Percentiles rank a stretch among this genome's conserved stretches.
phyloP scores from a whole-genome alignment of 2,888 invertebrate species.

The Atrina japonica region DNA sequence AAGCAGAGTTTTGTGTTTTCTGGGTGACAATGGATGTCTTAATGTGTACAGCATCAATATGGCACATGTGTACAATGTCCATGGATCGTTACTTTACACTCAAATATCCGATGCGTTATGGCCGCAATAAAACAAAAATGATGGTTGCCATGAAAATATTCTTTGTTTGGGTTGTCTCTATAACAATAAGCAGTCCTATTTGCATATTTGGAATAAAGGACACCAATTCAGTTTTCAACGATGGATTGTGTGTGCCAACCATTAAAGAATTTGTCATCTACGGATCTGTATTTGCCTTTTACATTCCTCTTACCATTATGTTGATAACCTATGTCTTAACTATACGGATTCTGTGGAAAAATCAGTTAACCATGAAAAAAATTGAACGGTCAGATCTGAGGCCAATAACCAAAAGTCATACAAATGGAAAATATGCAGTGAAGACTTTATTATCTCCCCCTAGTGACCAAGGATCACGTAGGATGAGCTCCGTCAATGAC shows the following conservation, averaged over 20 bases:
- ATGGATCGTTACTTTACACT: constrained; percentile 90
- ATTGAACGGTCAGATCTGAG: constrained; percentile 63
- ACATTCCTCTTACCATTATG: constrained; percentile 97
- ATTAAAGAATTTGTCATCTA: constrained; percentile 84
- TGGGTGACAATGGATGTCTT: constrained; percentile 84
- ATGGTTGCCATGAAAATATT: constrained; percentile 88
- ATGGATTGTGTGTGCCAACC: constrained; percentile 71
- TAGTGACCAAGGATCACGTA: constrained; percentile 49
- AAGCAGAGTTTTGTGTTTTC: constrained; percentile 88
- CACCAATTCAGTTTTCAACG: constrained; percentile 67
- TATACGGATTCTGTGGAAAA: constrained; percentile 91
- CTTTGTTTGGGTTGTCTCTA: constrained; percentile 95
- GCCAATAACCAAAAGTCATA: constrained; percentile 43
- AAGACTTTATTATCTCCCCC: constrained; percentile 56
- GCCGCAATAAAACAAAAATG: constrained; percentile 78
- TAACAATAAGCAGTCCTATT: constrained; percentile 82
- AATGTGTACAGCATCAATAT: constrained; percentile 83
- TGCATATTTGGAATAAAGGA: constrained; percentile 75
- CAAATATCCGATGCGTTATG: constrained; percentile 91
- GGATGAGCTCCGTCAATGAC: constrained; percentile 30
- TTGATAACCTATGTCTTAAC: constrained; percentile 95
- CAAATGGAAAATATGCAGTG: constrained; percentile 38
- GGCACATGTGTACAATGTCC: constrained; percentile 84
- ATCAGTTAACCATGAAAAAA: constrained; percentile 81
- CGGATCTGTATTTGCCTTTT: constrained; percentile 97